Evolutionary conservation across 2,888 invertebrate species (phyloP).

Genomic region (Diploptera punctata): DNA sequence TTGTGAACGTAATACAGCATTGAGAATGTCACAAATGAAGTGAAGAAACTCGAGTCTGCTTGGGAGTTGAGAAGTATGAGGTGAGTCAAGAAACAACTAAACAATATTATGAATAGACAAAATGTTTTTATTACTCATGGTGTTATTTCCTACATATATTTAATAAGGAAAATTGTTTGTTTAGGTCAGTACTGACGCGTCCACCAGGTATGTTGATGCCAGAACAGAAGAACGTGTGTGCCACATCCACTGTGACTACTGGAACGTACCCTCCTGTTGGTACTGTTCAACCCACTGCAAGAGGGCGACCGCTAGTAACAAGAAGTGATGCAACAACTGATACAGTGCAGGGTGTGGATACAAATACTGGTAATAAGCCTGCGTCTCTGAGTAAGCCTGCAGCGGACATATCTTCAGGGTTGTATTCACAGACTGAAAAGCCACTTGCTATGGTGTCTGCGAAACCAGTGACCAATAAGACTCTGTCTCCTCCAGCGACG

Average conservation of each 20-base stretch:
- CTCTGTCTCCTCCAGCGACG: neutral
- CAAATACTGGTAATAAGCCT: neutral
- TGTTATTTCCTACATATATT: too few relatives aligned
- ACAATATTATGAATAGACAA: too few relatives aligned
- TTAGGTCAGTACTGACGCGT: conserved; percentile 7
- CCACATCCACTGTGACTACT: conserved; percentile 17
- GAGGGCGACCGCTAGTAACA: conserved; percentile 44
- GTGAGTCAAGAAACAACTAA: too few relatives aligned
- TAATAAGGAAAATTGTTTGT: too few relatives aligned
- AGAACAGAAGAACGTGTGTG: neutral
- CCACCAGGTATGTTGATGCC: conserved; percentile 12
- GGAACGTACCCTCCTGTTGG: conserved; percentile 58
- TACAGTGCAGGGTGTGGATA: neutral
- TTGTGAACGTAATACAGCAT: too few relatives aligned
- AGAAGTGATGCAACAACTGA: conserved; percentile 7
- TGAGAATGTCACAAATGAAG: too few relatives aligned
- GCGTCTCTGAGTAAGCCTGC: neutral
- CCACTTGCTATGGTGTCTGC: conserved; percentile 8
- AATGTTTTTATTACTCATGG: too few relatives aligned
- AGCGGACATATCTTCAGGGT: neutral
- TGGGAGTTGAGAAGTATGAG: too few relatives aligned
- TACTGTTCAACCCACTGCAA: conserved; percentile 62
- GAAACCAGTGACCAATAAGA: conserved; percentile 1
- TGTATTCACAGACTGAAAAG: neutral
- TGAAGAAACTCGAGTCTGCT: too few relatives aligned